These are phyloP conservation scores for Mastigias papua DNA, from an alignment of 30 jellyfish, hydroid and myxozoan genomes.

Conservation along the genomic window DNA sequence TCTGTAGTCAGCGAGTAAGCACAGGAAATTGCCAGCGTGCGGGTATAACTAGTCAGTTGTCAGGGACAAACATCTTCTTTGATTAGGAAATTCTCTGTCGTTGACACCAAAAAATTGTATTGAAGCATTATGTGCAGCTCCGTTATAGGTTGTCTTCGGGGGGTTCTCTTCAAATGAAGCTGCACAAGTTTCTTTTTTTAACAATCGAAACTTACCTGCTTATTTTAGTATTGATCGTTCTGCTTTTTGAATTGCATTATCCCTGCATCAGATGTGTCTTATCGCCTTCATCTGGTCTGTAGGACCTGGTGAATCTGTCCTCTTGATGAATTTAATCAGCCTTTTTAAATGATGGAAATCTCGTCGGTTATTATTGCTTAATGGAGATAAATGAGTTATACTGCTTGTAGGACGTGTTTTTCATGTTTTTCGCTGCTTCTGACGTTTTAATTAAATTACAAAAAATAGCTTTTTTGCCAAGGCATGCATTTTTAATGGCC, in stretches of 20 bases:
- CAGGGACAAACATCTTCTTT: too few species aligned
- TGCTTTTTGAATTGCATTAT: background rate
- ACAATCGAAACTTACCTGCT: too few species aligned
- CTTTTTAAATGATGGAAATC: background rate
- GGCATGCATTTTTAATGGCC: conserved; percentile 18
- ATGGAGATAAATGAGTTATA: conserved; percentile 6
- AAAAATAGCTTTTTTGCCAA: conserved; percentile 15
- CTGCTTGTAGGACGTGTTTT: conserved; percentile 1
- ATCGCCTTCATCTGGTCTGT: background rate
- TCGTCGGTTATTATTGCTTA: conserved; percentile 13
- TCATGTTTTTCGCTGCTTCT: conserved; percentile 3
- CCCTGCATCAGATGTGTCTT: background rate
- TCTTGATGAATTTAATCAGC: background rate
- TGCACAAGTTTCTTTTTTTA: too few species aligned
- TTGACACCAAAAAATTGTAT: too few species aligned
- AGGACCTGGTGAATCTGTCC: background rate
- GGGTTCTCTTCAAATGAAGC: too few species aligned
- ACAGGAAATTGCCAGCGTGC: too few species aligned
- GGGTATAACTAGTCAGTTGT: too few species aligned
- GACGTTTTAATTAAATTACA: conserved; percentile 4
- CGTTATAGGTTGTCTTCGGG: too few species aligned
- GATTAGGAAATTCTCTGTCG: too few species aligned
- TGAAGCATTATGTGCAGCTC: too few species aligned
- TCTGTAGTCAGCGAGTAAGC: too few species aligned
- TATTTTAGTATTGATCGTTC: too few species aligned